phyloP scores from a whole-genome alignment of 2,888 invertebrate genomes.

The Diogma glabrata region DNA sequence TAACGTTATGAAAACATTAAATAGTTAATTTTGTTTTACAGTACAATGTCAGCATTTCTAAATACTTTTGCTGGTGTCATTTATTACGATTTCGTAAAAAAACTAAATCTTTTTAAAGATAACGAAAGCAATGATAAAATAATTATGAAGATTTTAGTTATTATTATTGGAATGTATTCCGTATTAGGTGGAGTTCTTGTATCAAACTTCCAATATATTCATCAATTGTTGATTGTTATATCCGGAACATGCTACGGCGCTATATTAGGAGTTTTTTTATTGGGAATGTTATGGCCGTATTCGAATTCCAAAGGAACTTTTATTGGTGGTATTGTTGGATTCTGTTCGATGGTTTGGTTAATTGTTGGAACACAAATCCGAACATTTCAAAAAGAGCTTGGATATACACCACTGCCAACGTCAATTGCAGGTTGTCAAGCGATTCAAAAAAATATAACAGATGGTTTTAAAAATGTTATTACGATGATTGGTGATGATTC shows the following conservation, averaged over 20 bases:
- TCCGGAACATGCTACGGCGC: not conserved
- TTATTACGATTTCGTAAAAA: constrained; percentile 1
- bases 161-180: not conserved
- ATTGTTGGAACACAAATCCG: too few relatives aligned
- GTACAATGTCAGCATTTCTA: constrained; percentile 8
- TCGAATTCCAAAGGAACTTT: too few relatives aligned
- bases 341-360: too few relatives aligned
- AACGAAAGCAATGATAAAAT: not conserved
- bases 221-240: not conserved
- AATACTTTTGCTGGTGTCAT: constrained; percentile 9
- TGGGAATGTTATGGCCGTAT: constrained; percentile 46
- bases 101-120: not conserved
- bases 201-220: not conserved
- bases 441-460: too few relatives aligned
- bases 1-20: not conserved
- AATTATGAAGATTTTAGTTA: not conserved
- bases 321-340: too few relatives aligned
- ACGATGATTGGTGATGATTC: too few relatives aligned
- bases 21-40: not conserved
- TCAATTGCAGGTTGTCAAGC: too few relatives aligned
- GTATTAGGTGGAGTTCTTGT: not conserved
- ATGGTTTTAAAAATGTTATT: too few relatives aligned
- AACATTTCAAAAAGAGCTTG: too few relatives aligned
- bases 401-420: too few relatives aligned
- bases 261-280: not conserved